Base-by-base conservation (phyloP, 2,797 vertebrate genomes). In the Tokudaia muenninki region DNA sequence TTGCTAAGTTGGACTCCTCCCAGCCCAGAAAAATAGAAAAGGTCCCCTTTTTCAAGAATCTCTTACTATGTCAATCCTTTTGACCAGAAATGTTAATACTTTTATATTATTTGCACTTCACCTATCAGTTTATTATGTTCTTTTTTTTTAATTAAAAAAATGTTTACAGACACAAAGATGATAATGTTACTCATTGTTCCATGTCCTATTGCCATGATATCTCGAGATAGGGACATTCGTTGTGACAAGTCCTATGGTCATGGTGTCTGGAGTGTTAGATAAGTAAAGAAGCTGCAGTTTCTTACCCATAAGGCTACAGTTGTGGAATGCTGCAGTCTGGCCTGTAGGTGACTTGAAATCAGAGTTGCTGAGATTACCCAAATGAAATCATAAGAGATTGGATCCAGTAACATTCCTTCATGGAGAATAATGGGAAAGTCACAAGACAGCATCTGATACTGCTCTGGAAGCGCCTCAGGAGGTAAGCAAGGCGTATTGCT, bases 81-180 rank as follows among this genome's bases (percentile, higher is more conserved):
- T 84, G 26, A 41, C 21, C 47, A 44, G 47, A 91, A 80, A 75
- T 6, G 12, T 67, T 87, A 79, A 75, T 72, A 57, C 14, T 59
- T 82, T 61, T 63, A 72, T 77, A 95, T 83, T 90, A 83, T 92
- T 87, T 90, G 61, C 9, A 94, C 24, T 94, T 55, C 41, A 11
- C 17, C 59, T 92, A 13, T 91, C 61, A 94, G 11, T 90, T 93
- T 89, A 93, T 44, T 96, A 41, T 61, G 16, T 29, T 77, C 12
- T 89, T 52, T 82, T 26, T 26, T 3, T 14, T 65, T 94, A 87
- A n/a, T n/a, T n/a, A 87, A 0, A 77, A 72, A 96, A 94, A 37
- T 47, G 6, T 37, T 95, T 47, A 59, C 93, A 94, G 90, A 65
- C 6, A 82, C 34, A 93, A 22, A 63, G 87, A 75, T 77, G 14